Conservation (phyloP, 1,140 invertebrate genomes). For the Ips nitidus region DNA sequence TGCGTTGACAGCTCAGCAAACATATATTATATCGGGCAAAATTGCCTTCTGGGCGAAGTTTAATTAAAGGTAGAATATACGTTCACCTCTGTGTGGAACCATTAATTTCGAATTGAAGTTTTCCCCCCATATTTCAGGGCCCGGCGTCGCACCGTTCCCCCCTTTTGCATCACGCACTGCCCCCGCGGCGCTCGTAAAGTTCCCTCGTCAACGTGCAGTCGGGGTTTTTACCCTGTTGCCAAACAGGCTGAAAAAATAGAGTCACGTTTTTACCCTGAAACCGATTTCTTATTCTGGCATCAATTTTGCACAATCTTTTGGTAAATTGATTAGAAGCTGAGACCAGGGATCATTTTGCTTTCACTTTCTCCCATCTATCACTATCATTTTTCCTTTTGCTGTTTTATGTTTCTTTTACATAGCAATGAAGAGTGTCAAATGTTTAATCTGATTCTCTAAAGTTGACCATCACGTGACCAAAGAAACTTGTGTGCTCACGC, state of each 20-base stretch:
- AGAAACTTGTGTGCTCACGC: no score
- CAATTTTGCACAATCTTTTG: background rate
- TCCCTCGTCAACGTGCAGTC: conserved; percentile 10
- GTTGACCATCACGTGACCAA: no score
- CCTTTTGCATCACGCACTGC: conserved; percentile 20
- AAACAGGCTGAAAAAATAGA: background rate
- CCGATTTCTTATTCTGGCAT: no score
- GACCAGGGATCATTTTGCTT: no score
- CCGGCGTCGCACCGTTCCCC: conserved; percentile 4
- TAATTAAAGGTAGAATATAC: conserved; percentile 37
- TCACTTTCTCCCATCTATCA: no score
- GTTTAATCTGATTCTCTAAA: no score
- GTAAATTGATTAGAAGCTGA: background rate
- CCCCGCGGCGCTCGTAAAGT: conserved; percentile 18
- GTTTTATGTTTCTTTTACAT: no score
- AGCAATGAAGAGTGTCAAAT: no score
- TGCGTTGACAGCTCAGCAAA: conserved; percentile 20
- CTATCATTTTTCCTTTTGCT: no score
- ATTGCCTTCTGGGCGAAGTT: conserved; percentile 32
- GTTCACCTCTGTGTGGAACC: conserved; percentile 23
- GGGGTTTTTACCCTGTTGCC: conserved; percentile 12
- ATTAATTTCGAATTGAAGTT: conserved; percentile 37
- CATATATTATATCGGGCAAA: conserved; percentile 31
- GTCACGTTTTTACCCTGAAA: no score
- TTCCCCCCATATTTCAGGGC: conserved; percentile 27